phyloP scores from a whole-genome alignment of 2,113 vertebrate species.

The Cichladusa arquata region DNA sequence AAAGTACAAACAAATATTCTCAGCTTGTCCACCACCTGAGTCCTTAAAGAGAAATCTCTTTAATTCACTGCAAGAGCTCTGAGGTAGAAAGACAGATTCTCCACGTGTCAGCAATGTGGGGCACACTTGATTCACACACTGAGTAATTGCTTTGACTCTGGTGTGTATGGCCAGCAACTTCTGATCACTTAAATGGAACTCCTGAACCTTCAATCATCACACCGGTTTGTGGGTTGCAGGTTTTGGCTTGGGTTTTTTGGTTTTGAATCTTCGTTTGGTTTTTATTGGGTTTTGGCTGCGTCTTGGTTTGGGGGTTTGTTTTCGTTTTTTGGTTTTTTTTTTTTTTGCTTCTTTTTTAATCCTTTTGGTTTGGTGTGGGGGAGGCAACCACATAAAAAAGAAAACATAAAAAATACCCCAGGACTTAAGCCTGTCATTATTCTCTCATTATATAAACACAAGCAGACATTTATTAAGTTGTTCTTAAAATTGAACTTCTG shows the following conservation, averaged over 20 bases:
- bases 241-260: neutral
- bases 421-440: neutral
- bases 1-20: neutral
- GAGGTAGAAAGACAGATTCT: rapidly evolving
- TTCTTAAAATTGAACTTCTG: neutral
- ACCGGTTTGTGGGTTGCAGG: neutral
- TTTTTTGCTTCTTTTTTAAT: neutral
- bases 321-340: neutral
- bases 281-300: neutral
- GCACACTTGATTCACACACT: neutral
- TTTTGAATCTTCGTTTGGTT: neutral
- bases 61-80: neutral
- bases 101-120: rapidly evolving
- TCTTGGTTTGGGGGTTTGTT: no score
- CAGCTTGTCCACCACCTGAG: no score
- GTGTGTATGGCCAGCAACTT: neutral
- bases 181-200: neutral
- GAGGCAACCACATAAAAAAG: neutral
- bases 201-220: neutral
- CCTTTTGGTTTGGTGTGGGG: neutral
- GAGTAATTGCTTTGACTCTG: neutral
- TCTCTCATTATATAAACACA: neutral
- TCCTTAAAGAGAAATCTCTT: neutral
- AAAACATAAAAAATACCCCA: neutral
- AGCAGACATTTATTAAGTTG: neutral